phyloP scores from a whole-genome alignment of 2,888 invertebrate genomes.

The Cerastis leucographa region DNA sequence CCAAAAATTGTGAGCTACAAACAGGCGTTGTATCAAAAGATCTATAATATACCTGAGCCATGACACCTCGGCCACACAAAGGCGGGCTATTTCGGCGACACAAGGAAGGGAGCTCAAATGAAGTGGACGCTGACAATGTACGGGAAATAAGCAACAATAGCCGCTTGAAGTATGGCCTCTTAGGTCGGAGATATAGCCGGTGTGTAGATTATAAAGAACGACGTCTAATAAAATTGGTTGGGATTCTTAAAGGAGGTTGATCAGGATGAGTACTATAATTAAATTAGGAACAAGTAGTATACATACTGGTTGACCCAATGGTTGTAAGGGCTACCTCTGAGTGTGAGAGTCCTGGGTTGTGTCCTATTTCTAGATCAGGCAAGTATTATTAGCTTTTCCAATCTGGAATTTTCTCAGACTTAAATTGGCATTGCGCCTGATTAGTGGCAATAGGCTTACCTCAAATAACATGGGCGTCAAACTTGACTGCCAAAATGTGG shows the following conservation, averaged over 20 bases:
- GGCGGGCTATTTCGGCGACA: conserved; percentile 64
- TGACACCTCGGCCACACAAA: conserved; percentile 60
- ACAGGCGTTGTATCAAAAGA: conserved; percentile 49
- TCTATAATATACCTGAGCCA: conserved; percentile 54
- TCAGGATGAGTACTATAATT: not conserved
- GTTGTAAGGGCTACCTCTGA: not conserved
- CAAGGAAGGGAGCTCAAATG: conserved; percentile 65
- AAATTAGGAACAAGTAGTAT: not conserved
- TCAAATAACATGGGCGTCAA: not conserved
- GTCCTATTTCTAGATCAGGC: not conserved
- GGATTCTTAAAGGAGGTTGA: conserved; percentile 8
- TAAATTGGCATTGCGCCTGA: not conserved
- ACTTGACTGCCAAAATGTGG: not conserved
- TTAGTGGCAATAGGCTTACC: not conserved
- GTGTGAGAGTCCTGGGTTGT: not conserved
- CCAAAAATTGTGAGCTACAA: conserved; percentile 18
- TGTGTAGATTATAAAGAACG: conserved; percentile 40
- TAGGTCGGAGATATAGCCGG: conserved; percentile 37
- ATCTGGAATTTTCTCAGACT: not conserved
- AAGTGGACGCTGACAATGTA: conserved; percentile 68
- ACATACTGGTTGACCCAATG: not conserved
- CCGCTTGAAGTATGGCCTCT: conserved; percentile 65
- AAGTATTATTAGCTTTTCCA: not conserved
- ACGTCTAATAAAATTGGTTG: conserved; percentile 41
- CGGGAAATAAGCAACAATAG: conserved; percentile 70